Conservation (phyloP, 2,797 vertebrate genomes). For the Malacoraja senta region DNA sequence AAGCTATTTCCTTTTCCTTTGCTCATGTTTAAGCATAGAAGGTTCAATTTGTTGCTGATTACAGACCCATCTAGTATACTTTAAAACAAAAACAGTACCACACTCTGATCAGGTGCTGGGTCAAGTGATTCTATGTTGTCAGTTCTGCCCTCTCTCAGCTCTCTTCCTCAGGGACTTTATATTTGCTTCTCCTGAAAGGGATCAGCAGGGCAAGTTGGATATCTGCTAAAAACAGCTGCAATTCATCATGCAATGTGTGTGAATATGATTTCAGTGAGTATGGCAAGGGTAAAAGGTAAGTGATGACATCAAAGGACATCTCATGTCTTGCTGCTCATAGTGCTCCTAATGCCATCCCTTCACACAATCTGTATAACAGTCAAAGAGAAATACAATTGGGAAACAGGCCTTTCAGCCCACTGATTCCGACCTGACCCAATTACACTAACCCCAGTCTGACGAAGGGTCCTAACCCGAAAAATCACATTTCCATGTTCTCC, state of each 20-base stretch:
- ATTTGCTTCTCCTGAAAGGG: background rate
- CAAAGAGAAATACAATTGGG: too few species aligned
- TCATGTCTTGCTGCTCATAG: background rate
- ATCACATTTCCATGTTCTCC: too few species aligned
- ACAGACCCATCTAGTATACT: background rate
- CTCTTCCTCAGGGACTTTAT: background rate
- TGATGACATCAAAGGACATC: background rate
- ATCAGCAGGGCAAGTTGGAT: background rate
- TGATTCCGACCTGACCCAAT: too few species aligned
- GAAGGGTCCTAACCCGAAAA: too few species aligned
- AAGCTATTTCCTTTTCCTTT: background rate
- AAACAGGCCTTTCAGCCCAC: too few species aligned
- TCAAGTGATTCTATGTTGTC: background rate
- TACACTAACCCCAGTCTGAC: too few species aligned
- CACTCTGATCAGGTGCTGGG: background rate
- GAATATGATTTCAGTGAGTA: background rate
- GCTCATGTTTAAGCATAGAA: background rate
- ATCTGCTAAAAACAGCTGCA: background rate
- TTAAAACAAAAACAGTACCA: background rate
- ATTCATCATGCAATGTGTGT: background rate
- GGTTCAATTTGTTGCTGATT: background rate
- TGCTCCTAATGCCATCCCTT: background rate
- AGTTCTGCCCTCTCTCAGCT: background rate
- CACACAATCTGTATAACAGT: background rate
- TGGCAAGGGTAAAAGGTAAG: background rate